phyloP scores from a whole-genome alignment of 2,113 vertebrate species.

The Theristicus caerulescens region DNA sequence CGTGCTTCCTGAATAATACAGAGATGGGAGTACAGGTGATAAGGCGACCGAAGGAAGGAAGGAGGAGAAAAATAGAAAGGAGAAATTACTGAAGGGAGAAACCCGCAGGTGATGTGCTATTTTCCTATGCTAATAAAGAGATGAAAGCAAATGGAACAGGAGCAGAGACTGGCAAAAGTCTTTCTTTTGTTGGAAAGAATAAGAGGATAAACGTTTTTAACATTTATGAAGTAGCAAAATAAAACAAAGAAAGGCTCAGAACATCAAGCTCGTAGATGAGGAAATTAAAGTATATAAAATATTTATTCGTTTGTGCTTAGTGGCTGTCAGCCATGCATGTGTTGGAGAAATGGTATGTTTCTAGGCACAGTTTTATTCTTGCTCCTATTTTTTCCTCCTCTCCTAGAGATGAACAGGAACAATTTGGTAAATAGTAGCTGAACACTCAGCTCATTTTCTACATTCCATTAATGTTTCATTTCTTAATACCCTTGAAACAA shows the following conservation, averaged over 20 bases:
- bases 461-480: conserved; percentile 57
- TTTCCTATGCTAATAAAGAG: conserved; percentile 51
- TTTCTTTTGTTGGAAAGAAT: conserved; percentile 20
- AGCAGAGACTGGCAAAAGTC: background rate
- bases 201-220: conserved; percentile 40
- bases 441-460: background rate
- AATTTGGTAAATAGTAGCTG: conserved; percentile 35
- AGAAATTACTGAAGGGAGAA: conserved; percentile 38
- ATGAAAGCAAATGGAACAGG: conserved; percentile 30
- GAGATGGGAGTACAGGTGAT: background rate
- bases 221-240: conserved; percentile 63
- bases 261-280: conserved; percentile 58
- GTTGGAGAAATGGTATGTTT: background rate
- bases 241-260: conserved; percentile 51
- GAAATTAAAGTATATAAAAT: conserved; percentile 76
- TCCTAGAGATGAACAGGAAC: background rate
- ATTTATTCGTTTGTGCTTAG: conserved; percentile 61
- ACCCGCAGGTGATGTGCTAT: conserved; percentile 33
- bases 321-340: conserved; percentile 21
- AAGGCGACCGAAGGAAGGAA: background rate
- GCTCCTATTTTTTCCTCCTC: background rate
- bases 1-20: background rate
- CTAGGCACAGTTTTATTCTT: conserved; percentile 32
- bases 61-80: background rate
- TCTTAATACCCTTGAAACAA: conserved; percentile 48